Base-by-base conservation (phyloP, 1,140 invertebrate genomes). In the Drosophila repleta region DNA sequence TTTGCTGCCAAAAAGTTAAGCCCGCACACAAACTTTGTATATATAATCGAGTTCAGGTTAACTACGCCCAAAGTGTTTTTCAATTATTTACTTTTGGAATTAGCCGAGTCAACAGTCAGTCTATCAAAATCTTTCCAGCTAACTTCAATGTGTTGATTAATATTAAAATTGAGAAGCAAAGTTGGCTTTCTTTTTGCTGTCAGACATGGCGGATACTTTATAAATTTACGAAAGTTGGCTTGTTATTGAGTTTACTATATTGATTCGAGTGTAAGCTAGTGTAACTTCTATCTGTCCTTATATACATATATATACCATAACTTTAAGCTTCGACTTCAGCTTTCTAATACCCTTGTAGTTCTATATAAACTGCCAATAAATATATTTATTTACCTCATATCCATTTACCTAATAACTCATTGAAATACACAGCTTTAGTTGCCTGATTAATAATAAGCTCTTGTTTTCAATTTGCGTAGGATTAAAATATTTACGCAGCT, bases 21-120 rank as follows among this genome's bases (percentile, higher is more conserved):
- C 17, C 53, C 15, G 7, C 15, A 7, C 15, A 7, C 24, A n/a
- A 15, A 11, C 57, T 46, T 21, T 11, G n/a, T 43, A 43, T 13
- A 26, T 51, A 29, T 29, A 49, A 51, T 51, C 26, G 29, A 26
- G 37, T 41, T 56, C 39, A 43, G 18, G 39, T 5, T 18, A 45
- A 56, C 39, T 45, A 35, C 53, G 39, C 24, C 62, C 35, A 46
- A 72, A 72, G 39, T 48, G 55, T 46, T 55, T 60, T 46, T 15
- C 62, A 58, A 71, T 71, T 71, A 71, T 71, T 66, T 66, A 66
- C 61, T 71, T 32, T 32, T n/a, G 32, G 52, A 49, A 57, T 70
- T 66, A 65, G 37, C 17, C 11, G 52, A 71, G 21, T 65, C 55
- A 43, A 17, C 21, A 32, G n/a, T 17, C 18, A 51, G 45, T 43